Evolutionary conservation across 2,797 vertebrate species (phyloP).

Genomic region (Enteromius argenteus): DNA sequence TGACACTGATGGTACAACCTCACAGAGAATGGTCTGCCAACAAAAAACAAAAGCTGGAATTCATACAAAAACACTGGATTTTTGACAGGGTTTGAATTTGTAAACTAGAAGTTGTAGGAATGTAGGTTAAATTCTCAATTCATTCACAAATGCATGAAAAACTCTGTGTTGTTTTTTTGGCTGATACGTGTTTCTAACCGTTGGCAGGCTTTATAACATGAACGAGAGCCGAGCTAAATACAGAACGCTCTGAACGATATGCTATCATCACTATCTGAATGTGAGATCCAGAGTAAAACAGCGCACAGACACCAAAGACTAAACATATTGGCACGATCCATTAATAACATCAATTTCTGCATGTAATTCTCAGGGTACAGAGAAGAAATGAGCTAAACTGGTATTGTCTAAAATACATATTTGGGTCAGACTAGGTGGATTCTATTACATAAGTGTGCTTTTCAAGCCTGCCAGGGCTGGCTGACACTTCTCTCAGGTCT

Average conservation of each 20-base stretch:
- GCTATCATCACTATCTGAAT: conserved; percentile 63
- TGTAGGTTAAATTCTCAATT: not conserved
- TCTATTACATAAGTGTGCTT: conserved; percentile 35
- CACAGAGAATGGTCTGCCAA: not conserved
- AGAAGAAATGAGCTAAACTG: conserved; percentile 1
- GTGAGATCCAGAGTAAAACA: conserved; percentile 54
- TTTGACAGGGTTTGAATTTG: not conserved
- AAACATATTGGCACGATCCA: not conserved
- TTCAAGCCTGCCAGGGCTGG: conserved; percentile 31
- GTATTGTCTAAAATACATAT: conserved; percentile 30
- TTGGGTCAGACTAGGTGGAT: conserved; percentile 26
- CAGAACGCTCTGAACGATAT: conserved; percentile 68
- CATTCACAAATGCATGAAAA: conserved; percentile 18
- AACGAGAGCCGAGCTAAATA: conserved; percentile 72
- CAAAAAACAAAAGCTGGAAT: not conserved
- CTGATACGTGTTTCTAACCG: not conserved
- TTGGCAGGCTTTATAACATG: conserved; percentile 62
- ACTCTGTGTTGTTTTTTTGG: not conserved
- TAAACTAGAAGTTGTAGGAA: not conserved
- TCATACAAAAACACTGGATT: not conserved
- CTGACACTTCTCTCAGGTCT: conserved; percentile 41
- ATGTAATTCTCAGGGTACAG: not conserved
- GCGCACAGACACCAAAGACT: not conserved
- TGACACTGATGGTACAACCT: conserved; percentile 10
- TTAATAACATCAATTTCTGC: not conserved